These are phyloP conservation scores for Psephotus haematonotus DNA, from an alignment of 2,113 vertebrate genomes.

Conservation along the genomic window DNA sequence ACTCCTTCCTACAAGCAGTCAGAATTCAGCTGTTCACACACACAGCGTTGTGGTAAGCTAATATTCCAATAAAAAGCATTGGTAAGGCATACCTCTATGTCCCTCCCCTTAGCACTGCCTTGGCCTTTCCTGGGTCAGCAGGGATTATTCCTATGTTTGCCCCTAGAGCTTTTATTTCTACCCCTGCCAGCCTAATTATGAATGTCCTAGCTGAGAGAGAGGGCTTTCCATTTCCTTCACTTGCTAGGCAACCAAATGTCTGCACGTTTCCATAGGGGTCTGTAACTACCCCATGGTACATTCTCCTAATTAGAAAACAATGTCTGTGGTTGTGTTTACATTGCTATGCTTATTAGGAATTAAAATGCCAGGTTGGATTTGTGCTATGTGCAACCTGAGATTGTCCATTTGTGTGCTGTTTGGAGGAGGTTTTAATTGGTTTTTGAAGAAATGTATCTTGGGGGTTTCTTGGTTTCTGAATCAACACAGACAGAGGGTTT, in stretches of 20 bases:
- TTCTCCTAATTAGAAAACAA: slow-evolving; percentile 57
- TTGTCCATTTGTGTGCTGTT: slow-evolving; percentile 17
- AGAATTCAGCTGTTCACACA: background rate
- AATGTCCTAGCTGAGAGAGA: slow-evolving; percentile 5
- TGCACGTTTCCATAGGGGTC: slow-evolving; percentile 29
- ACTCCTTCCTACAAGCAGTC: background rate
- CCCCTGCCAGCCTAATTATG: slow-evolving; percentile 22
- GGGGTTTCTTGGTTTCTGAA: slow-evolving; percentile 52
- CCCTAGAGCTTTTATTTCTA: slow-evolving; percentile 15
- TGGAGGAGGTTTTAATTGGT: slow-evolving; percentile 3
- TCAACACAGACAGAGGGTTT: slow-evolving; percentile 47
- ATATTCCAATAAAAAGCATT: background rate
- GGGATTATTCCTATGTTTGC: background rate
- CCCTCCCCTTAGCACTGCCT: background rate
- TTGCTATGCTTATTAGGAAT: slow-evolving; percentile 45
- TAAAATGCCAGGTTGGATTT: slow-evolving; percentile 23
- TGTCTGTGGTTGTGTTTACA: slow-evolving; percentile 46
- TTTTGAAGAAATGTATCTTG: slow-evolving; percentile 51
- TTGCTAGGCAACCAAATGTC: slow-evolving; percentile 40
- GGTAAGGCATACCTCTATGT: background rate
- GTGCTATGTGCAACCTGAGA: slow-evolving; percentile 52
- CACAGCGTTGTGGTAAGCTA: background rate
- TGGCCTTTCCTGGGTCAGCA: background rate
- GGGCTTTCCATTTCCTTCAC: slow-evolving; percentile 22
- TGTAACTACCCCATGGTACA: slow-evolving; percentile 38